Evolutionary conservation across 2,113 vertebrate species (phyloP), one percentile per base, ranked within the genome.

Genomic region (Burhinus oedicnemus): DNA sequence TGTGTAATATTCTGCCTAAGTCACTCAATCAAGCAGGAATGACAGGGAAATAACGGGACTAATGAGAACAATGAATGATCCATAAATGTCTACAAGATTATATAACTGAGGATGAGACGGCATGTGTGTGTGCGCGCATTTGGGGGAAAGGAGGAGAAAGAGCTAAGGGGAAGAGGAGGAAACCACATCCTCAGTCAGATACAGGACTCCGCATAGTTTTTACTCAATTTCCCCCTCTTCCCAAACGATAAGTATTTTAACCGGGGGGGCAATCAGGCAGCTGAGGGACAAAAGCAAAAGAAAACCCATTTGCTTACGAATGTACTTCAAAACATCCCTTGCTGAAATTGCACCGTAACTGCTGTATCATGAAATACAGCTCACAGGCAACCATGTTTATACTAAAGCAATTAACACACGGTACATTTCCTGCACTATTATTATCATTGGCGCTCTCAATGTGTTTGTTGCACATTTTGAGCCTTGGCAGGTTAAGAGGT

Each of bases 311-410:
- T 89, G 72, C 54, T 79, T 55, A 79, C 4, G 8, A 80, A 91
- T 12, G 17, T 0, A 29, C 49, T 69, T 71, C 45, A 64, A 93
- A 95, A 75, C 32, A 82, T 42, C 77, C 36, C 72, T 62, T 52
- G 78, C 70, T 80, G 60, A 94, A 93, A 90, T 12, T 38, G 36
- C 62, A 74, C 42, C 9, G 3, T 84, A 87, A 84, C 72, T 80
- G 76, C 83, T 71, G 60, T 27, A 92, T 89, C 86, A 70, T 11
- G 54, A 79, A 82, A 47, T 5, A 18, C 52, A 66, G 77, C 78
- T 91, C 85, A 74, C 29, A 76, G 83, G 80, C 94, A 91, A 93
- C 84, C 74, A 78, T 79, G 94, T 93, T 95, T 96, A 93, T 49
- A 83, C 51, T 83, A 52, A 77, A 74, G 89, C 84, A 96, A 96